A percentile compares a stretch with the other conserved stretches of the same genome.
phyloP scores from a whole-genome alignment of 2,888 invertebrate species.

The Apamea anceps region DNA sequence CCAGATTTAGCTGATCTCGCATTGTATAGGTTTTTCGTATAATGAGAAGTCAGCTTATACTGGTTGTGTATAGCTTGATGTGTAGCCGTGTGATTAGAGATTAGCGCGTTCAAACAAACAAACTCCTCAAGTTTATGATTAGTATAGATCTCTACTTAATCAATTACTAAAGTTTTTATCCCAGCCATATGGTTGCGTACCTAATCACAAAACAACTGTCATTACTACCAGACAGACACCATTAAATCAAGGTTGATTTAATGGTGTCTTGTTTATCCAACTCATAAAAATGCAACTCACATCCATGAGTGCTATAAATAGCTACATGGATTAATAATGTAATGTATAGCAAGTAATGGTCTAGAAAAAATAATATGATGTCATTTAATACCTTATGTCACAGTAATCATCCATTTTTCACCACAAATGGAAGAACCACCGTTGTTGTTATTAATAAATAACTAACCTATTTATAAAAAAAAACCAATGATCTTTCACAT shows the following conservation, averaged over 20 bases:
- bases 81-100: too few species aligned
- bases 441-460: neutral
- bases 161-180: neutral
- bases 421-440: too few species aligned
- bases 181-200: neutral
- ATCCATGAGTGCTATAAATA: neutral
- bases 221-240: neutral
- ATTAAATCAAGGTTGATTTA: neutral
- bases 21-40: too few species aligned
- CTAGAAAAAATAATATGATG: neutral
- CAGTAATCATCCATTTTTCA: neutral
- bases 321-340: constrained; percentile 2
- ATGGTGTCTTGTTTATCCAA: neutral
- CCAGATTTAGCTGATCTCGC: too few species aligned
- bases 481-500: neutral
- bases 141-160: neutral
- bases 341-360: neutral
- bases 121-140: too few species aligned
- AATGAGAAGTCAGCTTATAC: too few species aligned
- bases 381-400: neutral
- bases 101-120: too few species aligned
- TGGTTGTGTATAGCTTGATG: too few species aligned
- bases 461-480: neutral
- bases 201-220: neutral
- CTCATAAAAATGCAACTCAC: constrained; percentile 8